phyloP scores from a whole-genome alignment of 2,888 invertebrate species.

The Coronaproctus castanopsis region DNA sequence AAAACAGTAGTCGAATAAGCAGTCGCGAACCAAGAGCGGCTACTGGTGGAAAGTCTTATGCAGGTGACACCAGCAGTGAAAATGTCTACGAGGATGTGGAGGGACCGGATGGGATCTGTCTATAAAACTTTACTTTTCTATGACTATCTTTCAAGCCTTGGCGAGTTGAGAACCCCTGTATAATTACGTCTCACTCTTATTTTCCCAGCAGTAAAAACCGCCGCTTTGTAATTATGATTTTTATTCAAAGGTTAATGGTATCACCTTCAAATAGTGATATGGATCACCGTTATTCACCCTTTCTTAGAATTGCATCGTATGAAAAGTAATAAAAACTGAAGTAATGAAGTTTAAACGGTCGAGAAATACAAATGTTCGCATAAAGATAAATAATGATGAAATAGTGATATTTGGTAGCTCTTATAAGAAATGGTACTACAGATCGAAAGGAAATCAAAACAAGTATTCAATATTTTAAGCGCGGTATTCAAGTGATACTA shows the following conservation, averaged over 20 bases:
- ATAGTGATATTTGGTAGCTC: no score
- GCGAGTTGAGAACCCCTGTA: not conserved
- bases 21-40: not conserved
- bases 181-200: not conserved
- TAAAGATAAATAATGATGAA: no score
- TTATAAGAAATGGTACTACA: no score
- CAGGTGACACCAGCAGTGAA: not conserved
- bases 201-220: not conserved
- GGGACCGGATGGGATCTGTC: not conserved
- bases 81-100: not conserved
- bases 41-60: not conserved
- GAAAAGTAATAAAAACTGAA: no score
- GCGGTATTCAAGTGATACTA: no score
- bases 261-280: not conserved
- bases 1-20: not conserved
- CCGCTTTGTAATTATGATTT: not conserved
- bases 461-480: no score
- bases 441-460: no score
- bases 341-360: no score
- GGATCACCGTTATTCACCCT: no score
- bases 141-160: not conserved
- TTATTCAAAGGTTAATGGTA: no score
- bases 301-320: no score
- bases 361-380: no score
- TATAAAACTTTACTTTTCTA: not conserved